Evolutionary conservation across 1,140 invertebrate genomes (phyloP).

Genomic region (Drosophila murphyi): DNA sequence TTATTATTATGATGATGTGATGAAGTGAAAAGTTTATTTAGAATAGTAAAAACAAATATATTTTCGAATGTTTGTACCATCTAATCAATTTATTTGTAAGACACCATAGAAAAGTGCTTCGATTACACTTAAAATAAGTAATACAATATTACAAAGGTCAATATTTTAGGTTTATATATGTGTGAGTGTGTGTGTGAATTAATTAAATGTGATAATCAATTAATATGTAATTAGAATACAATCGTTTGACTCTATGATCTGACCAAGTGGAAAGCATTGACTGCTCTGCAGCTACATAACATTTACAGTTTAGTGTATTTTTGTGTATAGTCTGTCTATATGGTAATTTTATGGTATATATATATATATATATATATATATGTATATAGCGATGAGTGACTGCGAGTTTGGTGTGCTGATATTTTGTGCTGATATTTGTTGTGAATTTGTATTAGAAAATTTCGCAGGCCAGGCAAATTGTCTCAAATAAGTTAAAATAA

Average conservation of each 20-base stretch:
- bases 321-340: neutral
- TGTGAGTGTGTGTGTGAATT: constrained; percentile 28
- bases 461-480: constrained; percentile 2
- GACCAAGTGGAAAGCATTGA: constrained; percentile 42
- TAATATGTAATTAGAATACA: constrained; percentile 21
- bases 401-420: constrained; percentile 14
- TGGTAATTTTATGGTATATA: constrained; percentile 21
- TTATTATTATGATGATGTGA: no score
- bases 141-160: constrained; percentile 68
- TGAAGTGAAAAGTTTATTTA: no score
- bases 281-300: constrained; percentile 52
- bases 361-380: constrained; percentile 21
- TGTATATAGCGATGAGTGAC: constrained; percentile 43
- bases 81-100: constrained; percentile 62
- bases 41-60: neutral
- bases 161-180: constrained; percentile 16
- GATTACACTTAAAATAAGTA: constrained; percentile 69
- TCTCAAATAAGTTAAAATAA: constrained; percentile 22
- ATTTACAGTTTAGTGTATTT: constrained; percentile 29
- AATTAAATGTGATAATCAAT: constrained; percentile 29
- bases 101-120: constrained; percentile 59
- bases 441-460: constrained; percentile 8
- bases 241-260: constrained; percentile 35
- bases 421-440: constrained; percentile 13
- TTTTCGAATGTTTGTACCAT: constrained; percentile 31